Evolutionary conservation across 1,140 invertebrate genomes (phyloP).

Genomic region (Cyphomyrmex costatus): DNA sequence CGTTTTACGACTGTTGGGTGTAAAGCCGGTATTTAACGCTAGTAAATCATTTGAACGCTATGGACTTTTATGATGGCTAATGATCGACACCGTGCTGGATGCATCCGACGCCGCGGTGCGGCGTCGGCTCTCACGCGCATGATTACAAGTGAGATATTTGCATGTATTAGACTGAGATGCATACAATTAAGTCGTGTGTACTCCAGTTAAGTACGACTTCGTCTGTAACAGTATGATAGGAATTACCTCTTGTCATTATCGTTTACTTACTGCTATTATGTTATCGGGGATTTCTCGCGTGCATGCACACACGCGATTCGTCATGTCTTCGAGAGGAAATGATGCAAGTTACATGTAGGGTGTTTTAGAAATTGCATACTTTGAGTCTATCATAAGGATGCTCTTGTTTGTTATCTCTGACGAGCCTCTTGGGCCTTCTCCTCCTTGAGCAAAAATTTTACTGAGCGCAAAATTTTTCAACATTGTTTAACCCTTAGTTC

Average conservation of each 20-base stretch:
- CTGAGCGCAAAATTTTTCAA: background rate
- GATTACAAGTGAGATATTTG: constrained; percentile 51
- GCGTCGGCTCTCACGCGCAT: constrained; percentile 20
- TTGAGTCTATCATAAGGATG: background rate
- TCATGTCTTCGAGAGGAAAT: background rate
- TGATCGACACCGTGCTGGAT: constrained; percentile 35
- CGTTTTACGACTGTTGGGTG: constrained; percentile 29
- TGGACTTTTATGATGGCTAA: constrained; percentile 55
- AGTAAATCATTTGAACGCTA: constrained; percentile 27
- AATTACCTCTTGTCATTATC: constrained; percentile 28
- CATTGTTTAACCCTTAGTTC: background rate
- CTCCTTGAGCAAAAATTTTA: background rate
- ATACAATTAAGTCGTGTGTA: constrained; percentile 27
- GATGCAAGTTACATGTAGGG: background rate
- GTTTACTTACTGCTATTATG: constrained; percentile 28
- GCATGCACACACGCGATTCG: constrained; percentile 29
- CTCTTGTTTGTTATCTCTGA: too few species aligned
- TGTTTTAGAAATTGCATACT: constrained; percentile 1
- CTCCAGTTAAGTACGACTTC: background rate
- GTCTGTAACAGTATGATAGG: background rate
- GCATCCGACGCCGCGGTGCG: background rate
- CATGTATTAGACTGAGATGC: constrained; percentile 30
- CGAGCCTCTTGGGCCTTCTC: too few species aligned
- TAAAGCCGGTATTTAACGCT: constrained; percentile 60
- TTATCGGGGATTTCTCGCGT: constrained; percentile 33